Conservation (phyloP, 1,140 invertebrate genomes). For the Armadillidium nasatum region DNA sequence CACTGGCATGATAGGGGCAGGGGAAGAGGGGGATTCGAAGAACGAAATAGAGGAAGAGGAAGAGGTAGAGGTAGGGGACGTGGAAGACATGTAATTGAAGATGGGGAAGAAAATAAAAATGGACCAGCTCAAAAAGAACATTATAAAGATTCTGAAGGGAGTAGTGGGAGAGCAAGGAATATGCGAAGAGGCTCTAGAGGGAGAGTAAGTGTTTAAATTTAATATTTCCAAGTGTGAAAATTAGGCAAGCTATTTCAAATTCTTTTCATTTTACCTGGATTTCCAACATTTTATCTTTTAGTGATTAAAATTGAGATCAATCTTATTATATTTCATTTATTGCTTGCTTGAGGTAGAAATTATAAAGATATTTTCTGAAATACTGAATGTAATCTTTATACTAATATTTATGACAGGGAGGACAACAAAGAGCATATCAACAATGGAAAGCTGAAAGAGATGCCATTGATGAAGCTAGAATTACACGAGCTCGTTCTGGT, state of each 20-base stretch:
- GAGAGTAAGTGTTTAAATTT: conserved; percentile 29
- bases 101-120: conserved; percentile 19
- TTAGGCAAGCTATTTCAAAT: too few species aligned
- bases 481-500: conserved; percentile 33
- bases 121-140: background rate
- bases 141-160: conserved; percentile 9
- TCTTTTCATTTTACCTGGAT: too few species aligned
- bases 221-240: too few species aligned
- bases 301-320: too few species aligned
- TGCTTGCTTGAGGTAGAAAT: too few species aligned
- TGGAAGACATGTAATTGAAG: background rate
- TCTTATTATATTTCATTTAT: too few species aligned
- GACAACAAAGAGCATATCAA: conserved; percentile 27
- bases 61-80: background rate
- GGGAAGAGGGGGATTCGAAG: conserved; percentile 1
- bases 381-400: too few species aligned
- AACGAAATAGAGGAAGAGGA: background rate
- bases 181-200: conserved; percentile 26
- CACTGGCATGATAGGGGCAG: conserved; percentile 11
- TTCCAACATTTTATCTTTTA: too few species aligned
- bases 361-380: too few species aligned
- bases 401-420: too few species aligned
- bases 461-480: conserved; percentile 31
- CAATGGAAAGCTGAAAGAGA: conserved; percentile 34
- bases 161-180: background rate